Evolutionary conservation across 2,888 invertebrate species (phyloP), one percentile per base, ranked within the genome.

Genomic region (Pterobdella sp.): DNA sequence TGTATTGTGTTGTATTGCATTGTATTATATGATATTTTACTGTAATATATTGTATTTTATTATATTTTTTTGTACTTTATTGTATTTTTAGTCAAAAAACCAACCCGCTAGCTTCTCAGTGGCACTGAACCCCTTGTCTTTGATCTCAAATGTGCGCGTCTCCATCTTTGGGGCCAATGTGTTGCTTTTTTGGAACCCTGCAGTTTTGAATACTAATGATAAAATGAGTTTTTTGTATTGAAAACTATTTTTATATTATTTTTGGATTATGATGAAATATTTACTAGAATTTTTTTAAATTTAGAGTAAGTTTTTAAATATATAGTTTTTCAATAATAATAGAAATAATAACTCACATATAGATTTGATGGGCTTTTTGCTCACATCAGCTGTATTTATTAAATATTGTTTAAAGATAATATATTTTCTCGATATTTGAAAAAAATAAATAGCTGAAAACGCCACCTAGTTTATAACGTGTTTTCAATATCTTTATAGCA

Each of bases 381-480:
- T 69, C 22, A 69, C 69, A 52, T 69, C 69, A n/a, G 42, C 69
- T 69, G 49, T 1, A 49, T 66, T 0, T 1, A 22, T n/a, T 26
- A n/a, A n/a, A n/a, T n/a, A n/a, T n/a, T n/a, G n/a, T n/a, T n/a
- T n/a, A n/a, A n/a, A n/a, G n/a, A n/a, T n/a, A n/a, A n/a, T n/a
- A n/a, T n/a, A n/a, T n/a, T n/a, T n/a, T n/a, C n/a, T n/a, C n/a
- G n/a, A n/a, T n/a, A n/a, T n/a, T n/a, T n/a, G n/a, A n/a, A n/a
- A n/a, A n/a, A n/a, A n/a, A n/a, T n/a, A n/a, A n/a, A n/a, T n/a
- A n/a, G n/a, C n/a, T n/a, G n/a, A n/a, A n/a, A n/a, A n/a, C n/a
- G n/a, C 7, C 29, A 69, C 69, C 29, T 22, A 69, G 34, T 52
- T 69, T 69, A 37, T 69, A 69, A 3, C 69, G n/a, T 52, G 69